Percentiles rank a stretch among this genome's conserved stretches.
Conservation (phyloP, 2,888 invertebrate species). For the Limnephilus lunatus region DNA sequence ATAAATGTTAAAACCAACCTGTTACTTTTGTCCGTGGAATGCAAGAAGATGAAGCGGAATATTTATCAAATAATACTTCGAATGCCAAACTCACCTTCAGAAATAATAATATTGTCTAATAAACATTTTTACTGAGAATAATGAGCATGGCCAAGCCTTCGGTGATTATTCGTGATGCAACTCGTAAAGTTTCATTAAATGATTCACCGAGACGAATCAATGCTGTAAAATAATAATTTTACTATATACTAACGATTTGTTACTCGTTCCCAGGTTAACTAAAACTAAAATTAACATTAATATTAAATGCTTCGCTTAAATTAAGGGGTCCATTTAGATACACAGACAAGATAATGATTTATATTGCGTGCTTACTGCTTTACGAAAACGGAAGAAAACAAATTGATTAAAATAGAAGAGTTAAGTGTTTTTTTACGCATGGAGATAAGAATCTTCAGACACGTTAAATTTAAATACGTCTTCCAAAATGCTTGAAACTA, state of each 20-base stretch:
- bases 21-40: not conserved
- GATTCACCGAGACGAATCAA: slow-evolving; percentile 10
- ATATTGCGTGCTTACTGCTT: not conserved
- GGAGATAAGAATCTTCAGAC: not conserved
- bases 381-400: not conserved
- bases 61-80: not conserved
- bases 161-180: not conserved
- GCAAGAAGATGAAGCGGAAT: not conserved
- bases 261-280: not conserved
- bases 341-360: not conserved
- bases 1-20: not conserved
- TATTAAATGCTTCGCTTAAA: not conserved
- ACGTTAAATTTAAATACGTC: not conserved
- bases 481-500: not conserved
- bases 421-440: not conserved
- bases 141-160: slow-evolving; percentile 4
- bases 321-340: not conserved
- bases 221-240: not conserved
- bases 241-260: not conserved
- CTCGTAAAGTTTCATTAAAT: not conserved
- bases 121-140: not conserved
- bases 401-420: not conserved
- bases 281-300: not conserved
- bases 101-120: not conserved
- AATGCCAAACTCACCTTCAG: not conserved